These are phyloP conservation scores for Caenorhabditis sp. DNA, from an alignment of 2,888 invertebrate species.

Conservation along the genomic window DNA sequence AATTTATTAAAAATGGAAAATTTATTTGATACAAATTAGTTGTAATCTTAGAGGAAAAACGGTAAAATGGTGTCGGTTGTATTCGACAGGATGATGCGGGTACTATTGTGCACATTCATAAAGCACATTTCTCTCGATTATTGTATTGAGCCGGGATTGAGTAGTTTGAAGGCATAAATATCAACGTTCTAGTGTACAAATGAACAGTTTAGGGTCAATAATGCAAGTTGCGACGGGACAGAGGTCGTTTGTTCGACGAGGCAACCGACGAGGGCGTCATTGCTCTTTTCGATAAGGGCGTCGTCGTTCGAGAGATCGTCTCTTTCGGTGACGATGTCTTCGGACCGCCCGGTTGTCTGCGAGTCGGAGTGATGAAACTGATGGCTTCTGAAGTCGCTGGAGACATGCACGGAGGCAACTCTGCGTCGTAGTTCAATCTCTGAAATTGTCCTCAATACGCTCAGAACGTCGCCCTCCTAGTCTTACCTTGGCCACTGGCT, in stretches of 20 bases:
- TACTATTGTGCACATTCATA: constrained; percentile 20
- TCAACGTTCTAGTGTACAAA: background rate
- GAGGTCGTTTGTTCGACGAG: constrained; percentile 19
- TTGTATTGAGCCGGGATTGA: background rate
- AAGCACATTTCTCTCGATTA: constrained; percentile 10
- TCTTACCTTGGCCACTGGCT: constrained; percentile 47
- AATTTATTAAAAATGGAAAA: background rate
- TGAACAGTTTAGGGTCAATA: background rate
- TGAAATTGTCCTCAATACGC: constrained; percentile 6
- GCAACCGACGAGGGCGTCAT: constrained; percentile 42
- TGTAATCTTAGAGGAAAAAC: too few relatives aligned
- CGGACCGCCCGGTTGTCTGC: constrained; percentile 28
- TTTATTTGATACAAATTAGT: background rate
- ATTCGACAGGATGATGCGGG: background rate
- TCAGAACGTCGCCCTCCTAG: background rate
- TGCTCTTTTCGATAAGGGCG: constrained; percentile 30
- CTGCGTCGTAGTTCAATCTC: constrained; percentile 34
- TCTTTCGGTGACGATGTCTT: constrained; percentile 51
- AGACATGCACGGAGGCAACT: constrained; percentile 38
- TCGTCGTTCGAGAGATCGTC: background rate
- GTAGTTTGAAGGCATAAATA: background rate
- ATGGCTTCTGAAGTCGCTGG: constrained; percentile 42
- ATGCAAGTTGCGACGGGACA: constrained; percentile 13
- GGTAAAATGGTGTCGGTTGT: background rate
- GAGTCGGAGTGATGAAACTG: constrained; percentile 49